Conservation (phyloP, 2,797 vertebrate species). For the Oryzias sinensis region DNA sequence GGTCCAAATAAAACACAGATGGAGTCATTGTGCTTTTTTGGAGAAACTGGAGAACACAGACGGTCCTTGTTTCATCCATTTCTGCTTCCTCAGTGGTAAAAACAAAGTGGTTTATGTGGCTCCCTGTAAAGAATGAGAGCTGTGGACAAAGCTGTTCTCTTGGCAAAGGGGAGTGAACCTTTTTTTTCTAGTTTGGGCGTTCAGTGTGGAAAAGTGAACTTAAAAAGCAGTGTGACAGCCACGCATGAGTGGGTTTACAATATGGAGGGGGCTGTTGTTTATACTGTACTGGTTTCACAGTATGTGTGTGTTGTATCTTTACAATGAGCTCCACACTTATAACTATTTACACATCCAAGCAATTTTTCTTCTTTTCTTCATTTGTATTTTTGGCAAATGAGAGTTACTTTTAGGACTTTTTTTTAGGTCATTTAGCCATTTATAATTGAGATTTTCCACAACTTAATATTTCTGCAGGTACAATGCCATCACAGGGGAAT, state of each 20-base stretch:
- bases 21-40: neutral
- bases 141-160: neutral
- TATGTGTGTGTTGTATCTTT: too few species aligned
- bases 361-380: too few species aligned
- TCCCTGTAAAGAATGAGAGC: slow-evolving; percentile 21
- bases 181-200: neutral
- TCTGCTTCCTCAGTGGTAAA: slow-evolving; percentile 10
- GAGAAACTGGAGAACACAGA: neutral
- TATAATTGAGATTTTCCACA: neutral
- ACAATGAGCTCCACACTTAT: too few species aligned
- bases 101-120: slow-evolving; percentile 13
- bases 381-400: too few species aligned
- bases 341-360: too few species aligned
- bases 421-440: too few species aligned
- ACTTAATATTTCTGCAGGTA: slow-evolving; percentile 77
- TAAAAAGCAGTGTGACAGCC: neutral
- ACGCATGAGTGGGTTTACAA: slow-evolving; percentile 11
- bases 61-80: neutral
- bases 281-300: too few species aligned
- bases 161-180: neutral
- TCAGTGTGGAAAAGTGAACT: slow-evolving; percentile 1
- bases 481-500: slow-evolving; percentile 88
- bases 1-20: neutral
- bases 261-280: slow-evolving; percentile 23
- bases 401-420: too few species aligned